Conservation (phyloP, 2,797 vertebrate genomes). For the Xenopus petersii region DNA sequence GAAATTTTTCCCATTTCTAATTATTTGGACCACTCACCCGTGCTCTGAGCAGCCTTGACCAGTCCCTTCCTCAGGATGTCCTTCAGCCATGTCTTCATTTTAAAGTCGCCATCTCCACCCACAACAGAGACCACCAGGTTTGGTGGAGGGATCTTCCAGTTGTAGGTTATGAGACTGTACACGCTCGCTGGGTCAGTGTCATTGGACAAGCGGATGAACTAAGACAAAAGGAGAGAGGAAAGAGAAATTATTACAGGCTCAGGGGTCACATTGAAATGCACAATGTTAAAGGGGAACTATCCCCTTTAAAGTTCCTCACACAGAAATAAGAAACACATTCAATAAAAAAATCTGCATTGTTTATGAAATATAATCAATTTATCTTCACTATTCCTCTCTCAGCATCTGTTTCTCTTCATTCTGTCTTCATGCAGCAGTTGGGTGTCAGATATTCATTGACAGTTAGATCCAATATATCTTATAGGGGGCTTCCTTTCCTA, state of each 20-base stretch:
- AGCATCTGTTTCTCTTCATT: too few relatives aligned
- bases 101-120: slow-evolving; percentile 69
- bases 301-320: too few relatives aligned
- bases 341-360: too few relatives aligned
- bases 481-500: too few relatives aligned
- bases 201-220: slow-evolving; percentile 86
- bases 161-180: slow-evolving; percentile 73
- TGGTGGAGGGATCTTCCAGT: slow-evolving; percentile 76
- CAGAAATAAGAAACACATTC: too few relatives aligned
- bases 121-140: slow-evolving; percentile 88
- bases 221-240: slow-evolving; percentile 2
- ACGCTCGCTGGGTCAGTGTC: slow-evolving; percentile 67
- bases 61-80: slow-evolving; percentile 83
- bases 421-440: too few relatives aligned
- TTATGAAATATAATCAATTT: too few relatives aligned
- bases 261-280: too few relatives aligned
- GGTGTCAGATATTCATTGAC: too few relatives aligned
- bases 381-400: too few relatives aligned
- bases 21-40: slow-evolving; percentile 67
- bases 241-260: background rate
- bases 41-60: slow-evolving; percentile 87
- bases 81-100: slow-evolving; percentile 82
- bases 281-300: too few relatives aligned
- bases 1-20: background rate
- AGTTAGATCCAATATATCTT: too few relatives aligned